phyloP scores from a whole-genome alignment of 2,888 invertebrate genomes.

The Byasa hedistus region DNA sequence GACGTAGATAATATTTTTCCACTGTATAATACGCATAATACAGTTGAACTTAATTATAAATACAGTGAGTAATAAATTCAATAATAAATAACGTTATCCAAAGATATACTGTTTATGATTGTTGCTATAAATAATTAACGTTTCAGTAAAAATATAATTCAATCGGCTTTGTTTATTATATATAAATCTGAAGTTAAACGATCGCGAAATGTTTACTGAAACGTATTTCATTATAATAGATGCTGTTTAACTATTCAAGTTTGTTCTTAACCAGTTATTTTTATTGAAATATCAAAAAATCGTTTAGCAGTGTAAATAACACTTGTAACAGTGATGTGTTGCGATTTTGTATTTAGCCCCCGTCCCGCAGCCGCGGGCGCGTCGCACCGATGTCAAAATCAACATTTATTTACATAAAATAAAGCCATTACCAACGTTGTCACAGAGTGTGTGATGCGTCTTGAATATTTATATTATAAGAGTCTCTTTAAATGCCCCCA shows the following conservation, averaged over 20 bases:
- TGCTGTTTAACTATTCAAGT: neutral
- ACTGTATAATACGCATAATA: neutral
- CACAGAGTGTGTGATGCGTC: slow-evolving; percentile 53
- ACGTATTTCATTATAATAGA: neutral
- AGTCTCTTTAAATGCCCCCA: slow-evolving; percentile 64
- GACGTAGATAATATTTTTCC: neutral
- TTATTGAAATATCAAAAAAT: slow-evolving; percentile 8
- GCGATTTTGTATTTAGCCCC: slow-evolving; percentile 31
- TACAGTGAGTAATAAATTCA: neutral
- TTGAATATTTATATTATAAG: slow-evolving; percentile 70
- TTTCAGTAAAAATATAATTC: slow-evolving; percentile 17
- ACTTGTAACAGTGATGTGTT: slow-evolving; percentile 39
- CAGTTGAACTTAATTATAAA: neutral
- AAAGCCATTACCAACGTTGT: slow-evolving; percentile 62
- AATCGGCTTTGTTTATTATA: slow-evolving; percentile 22
- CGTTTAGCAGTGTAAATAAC: slow-evolving; percentile 26
- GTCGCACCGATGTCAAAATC: slow-evolving; percentile 46
- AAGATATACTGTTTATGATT: neutral
- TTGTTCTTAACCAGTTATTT: slow-evolving; percentile 1
- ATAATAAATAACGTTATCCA: too few relatives aligned
- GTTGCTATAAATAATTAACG: slow-evolving; percentile 12
- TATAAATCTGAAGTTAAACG: neutral
- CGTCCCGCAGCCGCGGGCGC: slow-evolving; percentile 34
- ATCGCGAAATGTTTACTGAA: slow-evolving; percentile 8
- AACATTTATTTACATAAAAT: slow-evolving; percentile 62